These are phyloP conservation scores for Colletes collaris DNA, from an alignment of 2,888 invertebrate species.

Conservation along the genomic window DNA sequence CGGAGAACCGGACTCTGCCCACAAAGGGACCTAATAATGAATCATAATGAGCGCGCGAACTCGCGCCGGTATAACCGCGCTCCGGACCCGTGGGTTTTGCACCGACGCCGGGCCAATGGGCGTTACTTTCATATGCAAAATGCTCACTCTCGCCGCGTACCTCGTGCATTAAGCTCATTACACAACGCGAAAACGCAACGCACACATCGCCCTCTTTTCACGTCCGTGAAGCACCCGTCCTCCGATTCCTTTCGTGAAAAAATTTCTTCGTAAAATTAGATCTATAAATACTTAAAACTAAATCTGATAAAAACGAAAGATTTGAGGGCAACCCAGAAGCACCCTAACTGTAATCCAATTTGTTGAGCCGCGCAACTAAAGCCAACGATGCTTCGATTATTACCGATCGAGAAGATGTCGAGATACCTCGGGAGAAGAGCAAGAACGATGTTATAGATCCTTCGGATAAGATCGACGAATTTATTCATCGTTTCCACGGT, in stretches of 20 bases:
- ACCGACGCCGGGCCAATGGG: constrained; percentile 38
- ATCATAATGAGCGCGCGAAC: constrained; percentile 74
- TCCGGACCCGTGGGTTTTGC: constrained; percentile 62
- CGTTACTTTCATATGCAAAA: constrained; percentile 77
- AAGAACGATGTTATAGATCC: constrained; percentile 44
- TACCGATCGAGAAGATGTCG: neutral
- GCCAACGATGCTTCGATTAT: neutral
- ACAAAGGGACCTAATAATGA: constrained; percentile 78
- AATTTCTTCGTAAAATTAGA: too few relatives aligned
- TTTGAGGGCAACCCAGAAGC: too few relatives aligned
- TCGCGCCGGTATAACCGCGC: constrained; percentile 58
- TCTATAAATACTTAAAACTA: too few relatives aligned
- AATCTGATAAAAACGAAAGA: too few relatives aligned
- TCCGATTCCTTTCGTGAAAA: too few relatives aligned
- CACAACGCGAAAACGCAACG: constrained; percentile 49
- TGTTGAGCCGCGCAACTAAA: too few relatives aligned
- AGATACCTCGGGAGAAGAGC: constrained; percentile 16
- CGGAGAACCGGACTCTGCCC: constrained; percentile 74
- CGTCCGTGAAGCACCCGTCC: too few relatives aligned
- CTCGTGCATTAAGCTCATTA: constrained; percentile 60
- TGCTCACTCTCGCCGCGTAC: constrained; percentile 46
- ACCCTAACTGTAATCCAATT: too few relatives aligned
- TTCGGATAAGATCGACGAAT: constrained; percentile 44
- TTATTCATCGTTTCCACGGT: constrained; percentile 49
- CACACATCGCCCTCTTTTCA: neutral